Percentiles rank a stretch among this genome's conserved stretches.
These are phyloP conservation scores for Catharus fuscescens DNA, from an alignment of 2,113 vertebrate genomes.

Conservation along the genomic window DNA sequence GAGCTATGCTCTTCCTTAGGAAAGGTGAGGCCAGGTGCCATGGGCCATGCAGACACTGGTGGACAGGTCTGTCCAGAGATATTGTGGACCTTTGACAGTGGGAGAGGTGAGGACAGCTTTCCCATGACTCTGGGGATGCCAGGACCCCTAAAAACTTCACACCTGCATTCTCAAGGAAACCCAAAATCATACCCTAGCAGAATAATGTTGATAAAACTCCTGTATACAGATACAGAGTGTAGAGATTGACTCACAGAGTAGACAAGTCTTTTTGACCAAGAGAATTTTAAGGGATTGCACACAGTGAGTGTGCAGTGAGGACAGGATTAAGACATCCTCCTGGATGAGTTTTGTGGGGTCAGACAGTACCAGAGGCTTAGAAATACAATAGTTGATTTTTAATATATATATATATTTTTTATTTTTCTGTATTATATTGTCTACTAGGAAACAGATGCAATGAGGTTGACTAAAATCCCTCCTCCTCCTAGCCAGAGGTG, in stretches of 20 bases:
- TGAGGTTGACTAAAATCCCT: background rate
- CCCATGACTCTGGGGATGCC: background rate
- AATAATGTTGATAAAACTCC: background rate
- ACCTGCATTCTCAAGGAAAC: background rate
- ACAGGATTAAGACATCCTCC: background rate
- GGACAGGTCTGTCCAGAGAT: background rate
- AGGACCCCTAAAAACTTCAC: background rate
- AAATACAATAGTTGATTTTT: background rate
- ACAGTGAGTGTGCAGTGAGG: background rate
- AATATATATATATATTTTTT: background rate
- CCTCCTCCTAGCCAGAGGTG: background rate
- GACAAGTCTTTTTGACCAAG: background rate
- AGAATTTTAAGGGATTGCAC: background rate
- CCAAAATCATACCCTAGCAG: background rate
- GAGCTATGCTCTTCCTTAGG: background rate
- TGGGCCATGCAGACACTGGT: background rate
- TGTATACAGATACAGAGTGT: accelerated
- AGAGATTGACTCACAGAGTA: background rate
- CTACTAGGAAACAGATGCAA: background rate
- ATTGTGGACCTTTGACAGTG: background rate
- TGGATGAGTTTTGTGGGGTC: background rate
- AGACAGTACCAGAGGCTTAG: background rate
- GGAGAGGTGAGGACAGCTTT: background rate
- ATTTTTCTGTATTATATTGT: background rate
- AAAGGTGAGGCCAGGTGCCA: background rate